These are phyloP conservation scores for Parascotia fuliginaria DNA, from an alignment of 2,888 invertebrate genomes.

Conservation along the genomic window DNA sequence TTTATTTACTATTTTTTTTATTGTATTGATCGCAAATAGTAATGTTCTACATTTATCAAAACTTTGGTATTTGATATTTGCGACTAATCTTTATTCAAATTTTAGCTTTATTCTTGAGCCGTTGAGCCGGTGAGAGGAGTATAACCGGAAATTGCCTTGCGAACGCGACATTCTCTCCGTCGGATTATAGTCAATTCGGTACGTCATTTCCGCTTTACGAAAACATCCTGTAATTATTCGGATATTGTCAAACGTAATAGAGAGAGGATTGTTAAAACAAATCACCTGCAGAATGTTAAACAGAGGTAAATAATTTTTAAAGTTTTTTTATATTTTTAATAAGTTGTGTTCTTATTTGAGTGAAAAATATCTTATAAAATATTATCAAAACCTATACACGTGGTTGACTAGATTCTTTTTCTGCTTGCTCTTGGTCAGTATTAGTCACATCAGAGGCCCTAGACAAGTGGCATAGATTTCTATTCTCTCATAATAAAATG, in stretches of 20 bases:
- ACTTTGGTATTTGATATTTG: conserved; percentile 19
- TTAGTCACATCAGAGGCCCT: no score
- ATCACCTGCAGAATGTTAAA: conserved; percentile 57
- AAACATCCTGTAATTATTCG: conserved; percentile 77
- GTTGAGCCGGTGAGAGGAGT: conserved; percentile 54
- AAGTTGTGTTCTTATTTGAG: conserved; percentile 4
- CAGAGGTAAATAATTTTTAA: conserved; percentile 22
- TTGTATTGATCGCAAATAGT: no score
- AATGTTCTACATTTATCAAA: conserved; percentile 15
- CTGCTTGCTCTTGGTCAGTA: no score
- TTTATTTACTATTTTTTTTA: no score
- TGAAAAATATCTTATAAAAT: not conserved
- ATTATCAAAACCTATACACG: no score
- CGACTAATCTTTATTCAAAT: conserved; percentile 46
- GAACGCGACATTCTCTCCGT: conserved; percentile 72
- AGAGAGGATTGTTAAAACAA: conserved; percentile 58
- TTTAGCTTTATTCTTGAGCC: conserved; percentile 43
- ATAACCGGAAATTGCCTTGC: conserved; percentile 74
- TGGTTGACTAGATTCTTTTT: no score
- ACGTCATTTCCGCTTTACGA: conserved; percentile 75
- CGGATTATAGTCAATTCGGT: conserved; percentile 75
- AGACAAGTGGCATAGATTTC: no score
- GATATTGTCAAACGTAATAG: conserved; percentile 69
- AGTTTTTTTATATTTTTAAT: conserved; percentile 27
- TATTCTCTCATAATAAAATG: no score